A percentile compares a stretch with the other conserved stretches of the same genome.
These are phyloP conservation scores for Mycetomoellerius zeteki DNA, from an alignment of 1,140 invertebrate genomes.

Conservation along the genomic window DNA sequence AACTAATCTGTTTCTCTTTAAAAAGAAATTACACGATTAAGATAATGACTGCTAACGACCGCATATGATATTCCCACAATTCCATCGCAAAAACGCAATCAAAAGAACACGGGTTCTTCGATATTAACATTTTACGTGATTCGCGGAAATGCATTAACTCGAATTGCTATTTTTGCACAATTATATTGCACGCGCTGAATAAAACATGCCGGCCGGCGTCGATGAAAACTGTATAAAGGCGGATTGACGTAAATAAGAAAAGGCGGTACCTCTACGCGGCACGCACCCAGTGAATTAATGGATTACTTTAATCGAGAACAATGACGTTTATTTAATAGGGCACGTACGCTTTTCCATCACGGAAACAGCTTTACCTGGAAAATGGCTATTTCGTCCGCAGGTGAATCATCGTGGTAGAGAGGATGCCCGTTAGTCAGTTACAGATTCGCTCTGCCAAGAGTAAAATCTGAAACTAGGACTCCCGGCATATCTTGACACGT, in stretches of 20 bases:
- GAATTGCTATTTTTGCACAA: conserved; percentile 60
- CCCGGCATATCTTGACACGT: conserved; percentile 25
- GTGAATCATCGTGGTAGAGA: conserved; percentile 70
- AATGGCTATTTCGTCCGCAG: conserved; percentile 60
- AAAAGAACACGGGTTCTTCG: not conserved
- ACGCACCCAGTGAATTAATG: conserved; percentile 53
- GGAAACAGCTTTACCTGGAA: conserved; percentile 71
- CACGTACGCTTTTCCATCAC: conserved; percentile 49
- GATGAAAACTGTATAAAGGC: conserved; percentile 42
- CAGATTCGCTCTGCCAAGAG: conserved; percentile 70
- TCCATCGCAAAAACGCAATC: not conserved
- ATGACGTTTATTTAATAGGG: conserved; percentile 28
- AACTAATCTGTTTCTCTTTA: not conserved
- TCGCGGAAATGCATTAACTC: conserved; percentile 40
- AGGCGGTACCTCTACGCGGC: conserved; percentile 41
- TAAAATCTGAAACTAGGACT: conserved; percentile 57
- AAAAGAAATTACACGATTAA: conserved; percentile 7
- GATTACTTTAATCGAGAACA: conserved; percentile 53
- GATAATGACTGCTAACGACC: not conserved
- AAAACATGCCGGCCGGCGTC: conserved; percentile 31
- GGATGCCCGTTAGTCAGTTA: conserved; percentile 65
- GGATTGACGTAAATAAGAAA: conserved; percentile 69
- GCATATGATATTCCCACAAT: not conserved
- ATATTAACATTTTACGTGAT: conserved; percentile 36
- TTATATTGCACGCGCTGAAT: conserved; percentile 24